A percentile compares a stretch with the other conserved stretches of the same genome.
Evolutionary conservation across 2,797 vertebrate species (phyloP).

Genomic region (Enteromius fasciolatus): DNA sequence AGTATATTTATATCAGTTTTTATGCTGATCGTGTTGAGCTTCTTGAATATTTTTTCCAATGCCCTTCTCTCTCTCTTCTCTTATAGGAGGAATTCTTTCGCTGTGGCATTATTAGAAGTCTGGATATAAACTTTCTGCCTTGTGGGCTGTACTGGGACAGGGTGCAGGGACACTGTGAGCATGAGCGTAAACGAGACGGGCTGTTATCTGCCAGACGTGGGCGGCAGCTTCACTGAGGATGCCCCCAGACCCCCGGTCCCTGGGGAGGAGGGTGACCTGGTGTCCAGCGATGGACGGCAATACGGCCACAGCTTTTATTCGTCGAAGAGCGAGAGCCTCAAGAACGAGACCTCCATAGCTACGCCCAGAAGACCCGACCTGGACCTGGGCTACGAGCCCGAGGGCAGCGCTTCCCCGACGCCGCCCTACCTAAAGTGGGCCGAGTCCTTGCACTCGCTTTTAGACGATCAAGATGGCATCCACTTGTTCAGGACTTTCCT

Average conservation of each 20-base stretch:
- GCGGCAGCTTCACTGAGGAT: conserved; percentile 95
- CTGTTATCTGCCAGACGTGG: conserved; percentile 87
- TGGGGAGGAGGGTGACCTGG: conserved; percentile 94
- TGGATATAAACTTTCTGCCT: conserved; percentile 75
- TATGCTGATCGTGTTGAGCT: conserved; percentile 32
- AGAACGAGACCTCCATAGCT: conserved; percentile 87
- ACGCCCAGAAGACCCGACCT: conserved; percentile 92
- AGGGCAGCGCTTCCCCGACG: conserved; percentile 96
- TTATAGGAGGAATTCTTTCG: conserved; percentile 74
- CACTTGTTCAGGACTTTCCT: conserved; percentile 94
- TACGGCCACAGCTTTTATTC: conserved; percentile 79
- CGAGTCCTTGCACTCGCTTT: conserved; percentile 92
- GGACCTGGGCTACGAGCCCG: conserved; percentile 96
- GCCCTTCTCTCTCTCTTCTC: conserved; percentile 38
- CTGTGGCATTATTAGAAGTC: conserved; percentile 72
- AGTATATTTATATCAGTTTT: too few relatives aligned
- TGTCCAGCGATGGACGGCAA: conserved; percentile 83
- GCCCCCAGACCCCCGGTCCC: conserved; percentile 96
- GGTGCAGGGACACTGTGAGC: conserved; percentile 79
- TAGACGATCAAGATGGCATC: conserved; percentile 97
- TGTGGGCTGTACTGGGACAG: conserved; percentile 72
- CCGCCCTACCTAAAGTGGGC: conserved; percentile 98
- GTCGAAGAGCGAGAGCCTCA: conserved; percentile 81
- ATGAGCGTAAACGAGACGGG: conserved; percentile 90
- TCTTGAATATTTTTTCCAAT: conserved; percentile 50